Evolutionary conservation across 2,797 vertebrate genomes (phyloP).

Genomic region (Gallinago solitaria): DNA sequence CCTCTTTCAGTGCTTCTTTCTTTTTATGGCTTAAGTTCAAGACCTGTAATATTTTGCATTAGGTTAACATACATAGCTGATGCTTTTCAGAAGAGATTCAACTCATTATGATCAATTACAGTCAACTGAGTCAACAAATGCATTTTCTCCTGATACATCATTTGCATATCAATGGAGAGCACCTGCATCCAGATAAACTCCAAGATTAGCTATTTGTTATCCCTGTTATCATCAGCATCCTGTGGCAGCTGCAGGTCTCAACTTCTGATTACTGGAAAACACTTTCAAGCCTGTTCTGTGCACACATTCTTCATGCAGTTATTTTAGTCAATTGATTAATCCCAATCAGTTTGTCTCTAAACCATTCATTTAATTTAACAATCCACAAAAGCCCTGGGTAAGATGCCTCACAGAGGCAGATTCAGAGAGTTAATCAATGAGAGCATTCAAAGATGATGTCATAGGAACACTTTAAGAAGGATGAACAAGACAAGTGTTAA

Average conservation of each 20-base stretch:
- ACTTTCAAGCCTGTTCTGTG: background rate
- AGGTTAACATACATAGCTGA: background rate
- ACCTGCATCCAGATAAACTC: background rate
- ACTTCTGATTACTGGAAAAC: background rate
- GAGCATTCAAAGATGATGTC: conserved; percentile 45
- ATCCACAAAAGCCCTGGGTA: background rate
- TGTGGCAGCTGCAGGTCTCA: background rate
- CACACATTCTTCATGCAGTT: background rate
- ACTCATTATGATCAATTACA: background rate
- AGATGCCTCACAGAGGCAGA: background rate
- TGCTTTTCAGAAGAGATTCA: background rate
- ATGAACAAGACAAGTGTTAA: conserved; percentile 54
- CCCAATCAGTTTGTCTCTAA: conserved; percentile 16
- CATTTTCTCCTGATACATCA: background rate
- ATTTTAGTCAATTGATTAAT: conserved; percentile 10
- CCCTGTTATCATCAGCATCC: background rate
- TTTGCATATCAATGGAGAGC: background rate
- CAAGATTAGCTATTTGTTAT: background rate
- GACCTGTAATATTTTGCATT: background rate
- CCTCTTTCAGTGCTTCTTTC: background rate
- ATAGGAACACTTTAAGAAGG: conserved; percentile 45
- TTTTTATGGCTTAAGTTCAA: background rate
- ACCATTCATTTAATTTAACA: conserved; percentile 51
- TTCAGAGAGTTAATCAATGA: conserved; percentile 22
- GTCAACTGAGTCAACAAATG: background rate